Base-by-base conservation (phyloP, 2,888 invertebrate genomes). In the Melinaea menophilus region DNA sequence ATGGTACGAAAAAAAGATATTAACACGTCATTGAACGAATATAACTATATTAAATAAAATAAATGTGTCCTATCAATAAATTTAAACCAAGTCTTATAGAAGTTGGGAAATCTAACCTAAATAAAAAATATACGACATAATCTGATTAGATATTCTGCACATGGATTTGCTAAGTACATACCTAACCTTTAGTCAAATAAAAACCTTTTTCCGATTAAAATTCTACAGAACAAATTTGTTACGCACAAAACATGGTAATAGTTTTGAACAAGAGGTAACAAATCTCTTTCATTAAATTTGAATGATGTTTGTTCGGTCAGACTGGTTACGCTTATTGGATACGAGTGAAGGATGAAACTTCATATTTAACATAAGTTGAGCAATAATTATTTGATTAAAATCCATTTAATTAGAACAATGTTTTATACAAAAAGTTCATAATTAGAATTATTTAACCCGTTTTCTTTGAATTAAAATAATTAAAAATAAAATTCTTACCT, bases 401-500 rank as follows among this genome's bases (percentile, higher is more conserved):
- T 41, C 9, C 9, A 41, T 41, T 37, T 37, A 5, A 37, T 7
- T 7, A 37, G 37, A 37, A 37, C 37, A 37, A 37, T 5, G 37
- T 37, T 37, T 37, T 37, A 37, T 5, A 7, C 7, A 7, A 37
- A 37, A 37, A 37, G 7, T 4, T 5, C 3, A 37, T 37, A 37
- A 5, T 5, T 37, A 37, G 7, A 37, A 37, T 5, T 5, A 41
- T 9, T 9, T 9, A 41, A 41, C 7, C 1, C 41, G 9, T 9
- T 41, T 9, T 9, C 5, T 2, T n/a, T 7, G 13, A 13, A 12
- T 22, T 22, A 22, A 22, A 22, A 22, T 22, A 22, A 22, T 1
- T 22, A 22, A 22, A 22, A 41, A 13, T 37, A 22, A 22, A 22
- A 3, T 51, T 9, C 92, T 92, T 79, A 96, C 96, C 96, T 94